Evolutionary conservation across 2,113 vertebrate species (phyloP).

Genomic region (Eptatretus burgeri): DNA sequence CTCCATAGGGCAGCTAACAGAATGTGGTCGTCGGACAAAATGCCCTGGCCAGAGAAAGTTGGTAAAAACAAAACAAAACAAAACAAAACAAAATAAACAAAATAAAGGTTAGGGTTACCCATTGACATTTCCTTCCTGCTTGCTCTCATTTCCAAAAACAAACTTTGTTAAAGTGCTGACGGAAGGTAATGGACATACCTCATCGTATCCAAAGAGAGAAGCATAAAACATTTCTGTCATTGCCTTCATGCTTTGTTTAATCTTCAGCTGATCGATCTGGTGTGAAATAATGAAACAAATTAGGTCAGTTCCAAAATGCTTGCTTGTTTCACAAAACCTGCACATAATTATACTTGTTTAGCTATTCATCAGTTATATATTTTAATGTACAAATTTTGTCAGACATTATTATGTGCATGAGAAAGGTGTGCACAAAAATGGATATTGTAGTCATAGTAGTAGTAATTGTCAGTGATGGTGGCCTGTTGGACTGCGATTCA

Average conservation of each 20-base stretch:
- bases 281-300: not conserved
- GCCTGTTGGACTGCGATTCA: too few relatives aligned
- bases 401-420: too few relatives aligned
- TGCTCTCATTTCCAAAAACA: not conserved
- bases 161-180: too few relatives aligned
- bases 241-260: conserved; percentile 39
- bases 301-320: not conserved
- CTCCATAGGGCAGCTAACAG: conserved; percentile 79
- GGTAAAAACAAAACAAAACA: not conserved
- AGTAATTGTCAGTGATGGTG: too few relatives aligned
- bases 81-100: not conserved
- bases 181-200: conserved; percentile 24
- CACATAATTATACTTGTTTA: too few relatives aligned
- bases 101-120: too few relatives aligned
- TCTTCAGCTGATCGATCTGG: conserved; percentile 39
- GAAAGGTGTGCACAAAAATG: too few relatives aligned
- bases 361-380: too few relatives aligned
- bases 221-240: conserved; percentile 86
- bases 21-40: conserved; percentile 51
- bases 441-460: too few relatives aligned
- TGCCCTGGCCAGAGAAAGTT: conserved; percentile 23
- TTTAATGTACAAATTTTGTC: too few relatives aligned
- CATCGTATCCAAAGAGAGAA: conserved; percentile 79
- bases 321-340: not conserved
- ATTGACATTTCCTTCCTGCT: not conserved